Evolutionary conservation across 2,797 vertebrate genomes (phyloP), one percentile per base, ranked within the genome.

Genomic region (Tangara arthus): DNA sequence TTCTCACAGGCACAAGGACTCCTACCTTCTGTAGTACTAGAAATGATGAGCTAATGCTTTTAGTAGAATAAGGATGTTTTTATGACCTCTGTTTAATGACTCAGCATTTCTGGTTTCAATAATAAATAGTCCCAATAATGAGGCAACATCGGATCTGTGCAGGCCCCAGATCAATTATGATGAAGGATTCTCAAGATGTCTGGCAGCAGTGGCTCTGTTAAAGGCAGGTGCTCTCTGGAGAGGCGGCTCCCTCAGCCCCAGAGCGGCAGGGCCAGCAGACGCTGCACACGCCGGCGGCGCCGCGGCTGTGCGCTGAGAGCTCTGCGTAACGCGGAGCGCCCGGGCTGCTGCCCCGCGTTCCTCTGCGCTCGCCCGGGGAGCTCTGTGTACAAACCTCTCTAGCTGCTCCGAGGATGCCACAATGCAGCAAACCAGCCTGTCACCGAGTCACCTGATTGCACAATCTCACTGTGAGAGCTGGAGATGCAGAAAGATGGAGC

Each of bases 361-460:
- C 15, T 1, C 26, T 18, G 70, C 12, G 0, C 47, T 91, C 15
- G 1, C 63, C 34, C 7, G 1, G 47, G n/a, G 17, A 71, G 53
- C 37, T 81, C 73, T 44, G 44, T 44, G 47, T 17, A 34, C 82
- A 76, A 68, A 81, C 39, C 6, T 2, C 87, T 21, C 59, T 63
- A 59, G 87, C 90, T 63, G 84, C 87, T 94, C 72, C 1, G 24
- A 76, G 72, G 87, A 85, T 94, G 94, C 94, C 91, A 95, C 95
- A 89, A 75, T 95, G 94, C 95, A 95, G 95, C 90, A 96, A 89
- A 91, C 8, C 77, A 81, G 96, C 39, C 92, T 90, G 93, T 95
- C 95, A 89, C 69, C 11, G 10, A 65, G 85, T 95, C 94, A 96
- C 94, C 95, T 93, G 95, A 96, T 91, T 71, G 68, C 91, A 93